Conservation (phyloP, 2,113 vertebrate genomes). For the Rhabdornis inornatus region DNA sequence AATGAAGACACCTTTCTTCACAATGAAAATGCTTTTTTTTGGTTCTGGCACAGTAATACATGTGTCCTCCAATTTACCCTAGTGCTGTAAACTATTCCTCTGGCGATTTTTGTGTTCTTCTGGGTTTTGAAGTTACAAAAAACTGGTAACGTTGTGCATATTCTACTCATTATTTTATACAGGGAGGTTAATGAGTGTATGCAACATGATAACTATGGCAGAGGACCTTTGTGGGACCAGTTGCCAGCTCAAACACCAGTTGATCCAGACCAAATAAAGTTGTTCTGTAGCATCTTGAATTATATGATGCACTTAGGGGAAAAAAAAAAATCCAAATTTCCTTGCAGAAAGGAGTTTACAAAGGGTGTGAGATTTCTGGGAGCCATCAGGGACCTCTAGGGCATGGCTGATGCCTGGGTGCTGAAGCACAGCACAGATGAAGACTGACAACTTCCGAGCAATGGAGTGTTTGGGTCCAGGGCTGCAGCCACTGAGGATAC, state of each 20-base stretch:
- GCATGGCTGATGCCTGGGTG: background rate
- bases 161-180: background rate
- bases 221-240: background rate
- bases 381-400: accelerated
- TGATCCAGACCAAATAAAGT: conserved; percentile 39
- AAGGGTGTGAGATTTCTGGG: background rate
- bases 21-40: background rate
- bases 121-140: background rate
- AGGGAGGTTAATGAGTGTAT: background rate
- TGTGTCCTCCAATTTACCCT: background rate
- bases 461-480: background rate
- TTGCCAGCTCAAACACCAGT: conserved; percentile 46
- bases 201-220: conserved; percentile 29
- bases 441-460: background rate
- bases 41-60: background rate
- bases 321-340: background rate
- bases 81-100: background rate
- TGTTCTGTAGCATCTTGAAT: conserved; percentile 22
- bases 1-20: background rate
- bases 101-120: background rate
- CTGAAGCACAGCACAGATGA: background rate
- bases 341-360: background rate
- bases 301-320: background rate
- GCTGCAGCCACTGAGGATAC: background rate
- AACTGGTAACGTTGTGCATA: background rate